Evolutionary conservation across 2,888 invertebrate species (phyloP).

Genomic region (Sepioteuthis lessoniana): DNA sequence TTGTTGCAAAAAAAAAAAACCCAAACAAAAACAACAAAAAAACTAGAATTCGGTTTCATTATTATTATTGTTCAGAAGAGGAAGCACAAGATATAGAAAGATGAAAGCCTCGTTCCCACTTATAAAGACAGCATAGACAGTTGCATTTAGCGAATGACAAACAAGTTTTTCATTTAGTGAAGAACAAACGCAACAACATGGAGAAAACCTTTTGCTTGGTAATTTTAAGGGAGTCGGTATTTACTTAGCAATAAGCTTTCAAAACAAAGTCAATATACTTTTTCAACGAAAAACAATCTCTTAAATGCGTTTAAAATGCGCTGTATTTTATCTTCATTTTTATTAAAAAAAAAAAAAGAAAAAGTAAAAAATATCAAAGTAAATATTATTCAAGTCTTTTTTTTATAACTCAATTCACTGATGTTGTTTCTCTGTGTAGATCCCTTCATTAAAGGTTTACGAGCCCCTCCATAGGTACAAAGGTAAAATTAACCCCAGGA

Average conservation of each 20-base stretch:
- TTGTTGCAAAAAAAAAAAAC: neutral
- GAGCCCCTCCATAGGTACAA: neutral
- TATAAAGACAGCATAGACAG: neutral
- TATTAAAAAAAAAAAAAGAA: no score
- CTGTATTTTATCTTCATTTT: neutral
- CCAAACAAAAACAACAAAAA: no score
- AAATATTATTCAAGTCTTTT: neutral
- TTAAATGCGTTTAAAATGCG: neutral
- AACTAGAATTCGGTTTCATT: no score
- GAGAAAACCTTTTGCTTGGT: neutral
- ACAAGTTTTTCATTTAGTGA: neutral
- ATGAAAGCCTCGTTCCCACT: neutral
- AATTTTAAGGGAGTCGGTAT: neutral
- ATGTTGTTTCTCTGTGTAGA: neutral
- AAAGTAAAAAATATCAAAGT: neutral
- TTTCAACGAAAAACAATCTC: neutral
- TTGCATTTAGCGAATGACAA: neutral
- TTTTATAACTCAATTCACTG: neutral
- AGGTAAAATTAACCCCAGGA: neutral
- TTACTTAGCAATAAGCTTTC: neutral
- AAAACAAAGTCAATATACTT: constrained; percentile 13
- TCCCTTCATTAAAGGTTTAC: neutral
- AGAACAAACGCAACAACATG: neutral
- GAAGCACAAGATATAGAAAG: neutral
- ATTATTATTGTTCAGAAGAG: no score